These are phyloP conservation scores for Leptosomus discolor DNA, from an alignment of 2,113 vertebrate genomes.

Conservation along the genomic window DNA sequence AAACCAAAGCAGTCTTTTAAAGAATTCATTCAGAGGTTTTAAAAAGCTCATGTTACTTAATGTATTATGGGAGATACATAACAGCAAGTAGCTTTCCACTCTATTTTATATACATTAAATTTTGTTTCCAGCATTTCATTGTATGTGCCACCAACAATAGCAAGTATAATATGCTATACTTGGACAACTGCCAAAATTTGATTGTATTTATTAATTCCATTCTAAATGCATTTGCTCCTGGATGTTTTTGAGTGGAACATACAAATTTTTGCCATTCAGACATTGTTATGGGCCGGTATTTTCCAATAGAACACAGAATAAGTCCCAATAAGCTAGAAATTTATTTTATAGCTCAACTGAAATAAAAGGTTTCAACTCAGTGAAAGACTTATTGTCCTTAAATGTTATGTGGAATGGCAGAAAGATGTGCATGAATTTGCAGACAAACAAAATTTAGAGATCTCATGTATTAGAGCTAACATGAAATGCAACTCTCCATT, in stretches of 20 bases:
- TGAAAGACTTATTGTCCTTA: neutral
- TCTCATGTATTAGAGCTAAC: neutral
- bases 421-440: neutral
- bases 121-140: neutral
- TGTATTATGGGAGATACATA: neutral
- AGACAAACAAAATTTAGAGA: slow-evolving; percentile 5
- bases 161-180: neutral
- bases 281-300: neutral
- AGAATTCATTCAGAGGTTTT: neutral
- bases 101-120: neutral
- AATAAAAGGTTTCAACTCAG: slow-evolving; percentile 3
- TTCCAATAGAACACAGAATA: slow-evolving; percentile 1
- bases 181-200: neutral
- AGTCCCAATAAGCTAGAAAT: neutral
- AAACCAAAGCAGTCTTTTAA: neutral
- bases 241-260: neutral
- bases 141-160: neutral
- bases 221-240: neutral
- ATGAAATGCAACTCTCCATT: neutral
- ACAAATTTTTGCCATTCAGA: neutral
- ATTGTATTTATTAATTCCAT: slow-evolving; percentile 23
- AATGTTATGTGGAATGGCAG: neutral
- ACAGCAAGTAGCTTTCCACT: neutral
- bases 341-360: neutral
- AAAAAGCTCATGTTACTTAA: neutral